Evolutionary conservation across 53 echinoderm and acorn worm genomes (phyloP).

Genomic region (Temnopleurus reevesii): DNA sequence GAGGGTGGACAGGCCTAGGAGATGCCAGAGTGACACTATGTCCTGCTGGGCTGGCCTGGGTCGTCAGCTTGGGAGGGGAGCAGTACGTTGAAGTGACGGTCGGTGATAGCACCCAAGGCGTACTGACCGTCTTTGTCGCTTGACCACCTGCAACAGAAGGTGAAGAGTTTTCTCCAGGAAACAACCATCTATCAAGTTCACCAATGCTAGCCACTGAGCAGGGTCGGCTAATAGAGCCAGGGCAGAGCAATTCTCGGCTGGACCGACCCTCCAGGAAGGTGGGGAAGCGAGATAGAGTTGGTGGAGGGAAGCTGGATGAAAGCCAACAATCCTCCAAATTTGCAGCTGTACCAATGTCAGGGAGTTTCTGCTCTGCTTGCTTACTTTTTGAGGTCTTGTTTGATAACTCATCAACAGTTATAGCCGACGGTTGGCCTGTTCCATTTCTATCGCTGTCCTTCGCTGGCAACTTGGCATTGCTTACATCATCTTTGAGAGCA

Average conservation of each 20-base stretch:
- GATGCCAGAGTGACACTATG: conserved; percentile 26
- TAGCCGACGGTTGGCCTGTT: no score
- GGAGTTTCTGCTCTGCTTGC: not conserved
- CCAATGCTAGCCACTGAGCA: conserved; percentile 47
- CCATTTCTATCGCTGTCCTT: not conserved
- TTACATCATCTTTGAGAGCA: not conserved
- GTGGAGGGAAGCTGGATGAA: conserved; percentile 47
- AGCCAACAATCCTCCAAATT: conserved; percentile 47
- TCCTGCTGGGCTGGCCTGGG: conserved; percentile 12
- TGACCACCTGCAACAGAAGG: not conserved
- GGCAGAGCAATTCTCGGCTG: not conserved
- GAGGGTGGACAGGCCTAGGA: not conserved
- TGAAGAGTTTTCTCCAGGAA: not conserved
- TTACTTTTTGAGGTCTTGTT: not conserved
- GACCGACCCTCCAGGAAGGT: conserved; percentile 12
- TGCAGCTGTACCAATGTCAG: not conserved
- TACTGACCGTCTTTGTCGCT: not conserved
- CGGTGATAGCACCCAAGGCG: conserved; percentile 13
- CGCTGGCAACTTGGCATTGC: not conserved
- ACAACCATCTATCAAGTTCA: conserved; percentile 57
- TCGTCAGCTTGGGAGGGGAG: conserved; percentile 47
- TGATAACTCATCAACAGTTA: not conserved
- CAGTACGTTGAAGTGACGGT: not conserved
- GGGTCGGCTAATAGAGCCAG: not conserved
- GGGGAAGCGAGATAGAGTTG: conserved; percentile 32